These are phyloP conservation scores for Promerops cafer DNA, from an alignment of 2,113 vertebrate species.

Conservation along the genomic window DNA sequence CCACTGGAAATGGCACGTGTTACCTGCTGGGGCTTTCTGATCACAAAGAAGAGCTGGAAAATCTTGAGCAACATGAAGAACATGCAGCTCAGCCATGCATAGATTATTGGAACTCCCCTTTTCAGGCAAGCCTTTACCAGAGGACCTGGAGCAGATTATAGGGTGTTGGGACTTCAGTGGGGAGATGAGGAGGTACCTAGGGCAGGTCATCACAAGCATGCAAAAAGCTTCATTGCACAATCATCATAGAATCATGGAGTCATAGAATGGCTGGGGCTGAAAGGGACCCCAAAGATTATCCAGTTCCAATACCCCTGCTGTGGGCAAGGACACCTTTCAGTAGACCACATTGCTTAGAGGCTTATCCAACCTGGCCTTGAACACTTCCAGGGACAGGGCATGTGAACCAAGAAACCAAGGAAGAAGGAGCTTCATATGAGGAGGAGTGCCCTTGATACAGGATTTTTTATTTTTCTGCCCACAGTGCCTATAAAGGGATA, in stretches of 20 bases:
- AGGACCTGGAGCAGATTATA: neutral
- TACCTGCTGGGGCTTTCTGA: neutral
- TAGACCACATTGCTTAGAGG: rapidly evolving
- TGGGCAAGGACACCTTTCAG: neutral
- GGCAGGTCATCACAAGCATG: neutral
- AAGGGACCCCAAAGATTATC: neutral
- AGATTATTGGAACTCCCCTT: neutral
- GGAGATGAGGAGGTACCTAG: neutral
- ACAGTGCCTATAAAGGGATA: neutral
- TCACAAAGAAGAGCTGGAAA: neutral
- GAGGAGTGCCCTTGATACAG: neutral
- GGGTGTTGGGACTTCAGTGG: neutral
- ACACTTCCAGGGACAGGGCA: rapidly evolving
- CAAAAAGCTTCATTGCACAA: neutral
- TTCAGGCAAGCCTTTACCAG: neutral
- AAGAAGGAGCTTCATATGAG: neutral
- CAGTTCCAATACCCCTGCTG: neutral
- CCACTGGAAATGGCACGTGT: neutral
- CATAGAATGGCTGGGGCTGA: neutral
- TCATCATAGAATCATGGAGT: neutral
- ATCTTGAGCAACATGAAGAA: neutral
- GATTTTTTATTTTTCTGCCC: neutral
- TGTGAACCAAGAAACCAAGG: neutral
- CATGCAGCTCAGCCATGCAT: rapidly evolving
- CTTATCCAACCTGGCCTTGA: neutral